Base-by-base conservation (phyloP, 1,140 invertebrate genomes). In the Drosophila jambulina region DNA sequence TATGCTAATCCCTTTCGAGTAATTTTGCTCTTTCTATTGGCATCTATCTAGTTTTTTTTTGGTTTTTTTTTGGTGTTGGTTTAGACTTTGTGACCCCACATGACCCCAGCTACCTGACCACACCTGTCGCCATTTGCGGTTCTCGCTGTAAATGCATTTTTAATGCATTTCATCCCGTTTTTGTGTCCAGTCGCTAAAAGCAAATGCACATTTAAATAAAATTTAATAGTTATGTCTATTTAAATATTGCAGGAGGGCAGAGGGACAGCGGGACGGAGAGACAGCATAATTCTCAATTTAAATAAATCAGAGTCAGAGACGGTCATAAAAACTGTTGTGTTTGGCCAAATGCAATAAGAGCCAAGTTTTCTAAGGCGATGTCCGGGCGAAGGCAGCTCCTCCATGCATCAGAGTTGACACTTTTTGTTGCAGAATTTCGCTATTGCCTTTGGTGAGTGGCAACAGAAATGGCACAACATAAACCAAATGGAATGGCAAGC, bases 251-350 rank as follows among this genome's bases (percentile, higher is more conserved):
- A 56, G 17, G 21, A 10, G 21, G 21, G 19, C 9, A 10, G 4
- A 10, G 3, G 38, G 17, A n/a, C 38, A 9, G 19, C 6, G 27
- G 4, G 3, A 2, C 6, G 5, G 21, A 10, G 19, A 23, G 34
- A 23, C 21, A 42, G 29, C 65, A 77, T 83, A 67, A 82, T 83
- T 83, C 65, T 48, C 58, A 61, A 83, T 83, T 43, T 60, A 79
- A 76, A 83, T 83, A 83, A 83, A 83, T 83, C 80, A 83, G 63
- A 58, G 67, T 72, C 67, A 15, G 60, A 53, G 61, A n/a, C 29
- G 51, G 56, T 71, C 65, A 77, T 77, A 64, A 84, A 80, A 56
- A 59, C 9, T 23, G 49, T 42, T 45, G 38, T 64, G 42, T 72
- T 67, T 46, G 49, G 45, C 34, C 65, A 59, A 54, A 53, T 42